Percentiles rank a stretch among this genome's conserved stretches.
phyloP scores from a whole-genome alignment of 2,113 vertebrate genomes.

The Apaloderma vittatum region DNA sequence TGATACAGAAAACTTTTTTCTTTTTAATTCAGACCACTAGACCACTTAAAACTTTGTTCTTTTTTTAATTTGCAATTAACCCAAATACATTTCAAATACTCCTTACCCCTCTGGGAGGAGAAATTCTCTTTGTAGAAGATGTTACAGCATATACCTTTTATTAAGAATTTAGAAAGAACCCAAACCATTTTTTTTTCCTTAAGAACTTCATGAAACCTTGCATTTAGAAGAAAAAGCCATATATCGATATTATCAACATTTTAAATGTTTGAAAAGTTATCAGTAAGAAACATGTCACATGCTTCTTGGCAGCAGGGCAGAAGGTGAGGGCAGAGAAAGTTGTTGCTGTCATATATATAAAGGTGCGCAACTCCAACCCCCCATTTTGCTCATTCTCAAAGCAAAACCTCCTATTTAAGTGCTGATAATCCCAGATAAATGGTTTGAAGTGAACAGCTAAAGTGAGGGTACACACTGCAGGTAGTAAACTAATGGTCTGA shows the following conservation, averaged over 20 bases:
- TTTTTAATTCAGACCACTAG: constrained; percentile 48
- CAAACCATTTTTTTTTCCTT: not conserved
- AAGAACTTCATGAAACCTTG: not conserved
- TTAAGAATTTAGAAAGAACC: not conserved
- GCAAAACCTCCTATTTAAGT: not conserved
- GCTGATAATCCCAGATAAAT: not conserved
- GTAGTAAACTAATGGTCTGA: constrained; percentile 15
- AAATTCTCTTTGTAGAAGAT: constrained; percentile 30
- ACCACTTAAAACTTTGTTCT: constrained; percentile 60
- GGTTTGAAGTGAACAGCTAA: not conserved
- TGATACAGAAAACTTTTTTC: not conserved
- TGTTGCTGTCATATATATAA: not conserved
- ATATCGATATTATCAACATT: not conserved
- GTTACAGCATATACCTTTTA: not conserved
- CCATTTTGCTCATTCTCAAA: not conserved
- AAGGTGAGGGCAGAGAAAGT: not conserved
- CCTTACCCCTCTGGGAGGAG: constrained; percentile 30
- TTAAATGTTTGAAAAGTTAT: not conserved
- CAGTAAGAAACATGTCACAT: not conserved
- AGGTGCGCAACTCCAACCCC: not conserved
- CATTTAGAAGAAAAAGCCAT: accelerated
- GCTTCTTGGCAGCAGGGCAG: not conserved
- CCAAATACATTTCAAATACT: constrained; percentile 65
- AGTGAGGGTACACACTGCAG: not conserved
- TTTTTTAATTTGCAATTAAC: constrained; percentile 74